Evolutionary conservation across 2,888 invertebrate genomes (phyloP).

Genomic region (Agrotis ipsilon): DNA sequence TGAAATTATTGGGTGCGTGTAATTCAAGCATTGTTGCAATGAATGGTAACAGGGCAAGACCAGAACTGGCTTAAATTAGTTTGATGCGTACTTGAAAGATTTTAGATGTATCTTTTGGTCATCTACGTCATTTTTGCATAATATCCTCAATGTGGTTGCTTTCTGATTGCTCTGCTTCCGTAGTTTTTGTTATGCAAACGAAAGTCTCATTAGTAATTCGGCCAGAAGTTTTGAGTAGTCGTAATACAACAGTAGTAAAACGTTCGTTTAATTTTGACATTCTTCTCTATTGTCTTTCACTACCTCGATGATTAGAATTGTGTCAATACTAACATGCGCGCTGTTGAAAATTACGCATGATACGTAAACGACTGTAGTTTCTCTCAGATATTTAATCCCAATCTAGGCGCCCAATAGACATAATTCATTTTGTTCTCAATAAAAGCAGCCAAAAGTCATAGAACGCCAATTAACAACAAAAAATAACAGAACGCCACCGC

Average conservation of each 20-base stretch:
- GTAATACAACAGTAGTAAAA: conserved; percentile 18
- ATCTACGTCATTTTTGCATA: background rate
- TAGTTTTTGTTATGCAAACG: conserved; percentile 27
- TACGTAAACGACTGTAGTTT: background rate
- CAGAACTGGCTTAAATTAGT: background rate
- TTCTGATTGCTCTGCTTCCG: conserved; percentile 4
- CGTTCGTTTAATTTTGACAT: conserved; percentile 1
- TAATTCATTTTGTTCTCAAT: no score
- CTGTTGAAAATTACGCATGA: no score
- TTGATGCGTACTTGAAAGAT: conserved; percentile 9
- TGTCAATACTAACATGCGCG: no score
- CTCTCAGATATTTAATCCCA: background rate
- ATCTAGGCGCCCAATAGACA: background rate
- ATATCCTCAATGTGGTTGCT: conserved; percentile 8
- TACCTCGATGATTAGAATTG: background rate
- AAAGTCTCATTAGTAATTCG: conserved; percentile 19
- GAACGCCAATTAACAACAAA: no score
- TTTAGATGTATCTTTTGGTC: background rate
- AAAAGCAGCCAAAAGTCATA: background rate
- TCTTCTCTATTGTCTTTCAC: background rate
- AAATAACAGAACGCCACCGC: no score
- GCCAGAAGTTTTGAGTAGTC: conserved; percentile 25
- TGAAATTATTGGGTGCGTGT: conserved; percentile 53
- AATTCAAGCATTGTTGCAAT: conserved; percentile 15
- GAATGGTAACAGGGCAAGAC: background rate